Evolutionary conservation across 2,888 invertebrate genomes (phyloP).

Genomic region (Nomada fucata): DNA sequence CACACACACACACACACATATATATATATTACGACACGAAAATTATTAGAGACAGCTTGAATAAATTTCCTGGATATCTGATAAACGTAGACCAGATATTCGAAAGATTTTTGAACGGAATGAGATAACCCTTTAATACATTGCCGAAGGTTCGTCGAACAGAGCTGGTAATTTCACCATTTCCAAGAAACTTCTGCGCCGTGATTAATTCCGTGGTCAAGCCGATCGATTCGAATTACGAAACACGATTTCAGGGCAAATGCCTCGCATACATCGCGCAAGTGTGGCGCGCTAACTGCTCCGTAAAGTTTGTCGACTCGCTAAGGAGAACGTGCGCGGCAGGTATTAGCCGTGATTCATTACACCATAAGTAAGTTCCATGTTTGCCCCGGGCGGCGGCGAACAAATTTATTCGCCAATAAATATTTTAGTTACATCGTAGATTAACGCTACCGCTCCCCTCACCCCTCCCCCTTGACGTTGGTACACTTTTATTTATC

Average conservation of each 20-base stretch:
- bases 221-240: background rate
- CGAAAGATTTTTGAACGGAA: too few species aligned
- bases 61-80: too few species aligned
- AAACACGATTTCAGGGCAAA: background rate
- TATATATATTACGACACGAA: too few species aligned
- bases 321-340: conserved; percentile 24
- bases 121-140: too few species aligned
- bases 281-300: background rate
- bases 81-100: too few species aligned
- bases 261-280: background rate
- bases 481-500: conserved; percentile 36
- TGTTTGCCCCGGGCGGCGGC: conserved; percentile 35
- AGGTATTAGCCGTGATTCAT: conserved; percentile 44
- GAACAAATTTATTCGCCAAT: conserved; percentile 49
- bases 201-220: too few species aligned
- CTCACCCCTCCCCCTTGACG: background rate
- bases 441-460: conserved; percentile 31
- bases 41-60: too few species aligned
- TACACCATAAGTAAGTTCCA: conserved; percentile 41
- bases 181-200: too few species aligned
- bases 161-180: too few species aligned
- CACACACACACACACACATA: too few species aligned
- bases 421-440: conserved; percentile 46
- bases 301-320: conserved; percentile 27
- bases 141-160: too few species aligned